Conservation (phyloP, 2,797 vertebrate genomes). For the Sarcoramphus papa region DNA sequence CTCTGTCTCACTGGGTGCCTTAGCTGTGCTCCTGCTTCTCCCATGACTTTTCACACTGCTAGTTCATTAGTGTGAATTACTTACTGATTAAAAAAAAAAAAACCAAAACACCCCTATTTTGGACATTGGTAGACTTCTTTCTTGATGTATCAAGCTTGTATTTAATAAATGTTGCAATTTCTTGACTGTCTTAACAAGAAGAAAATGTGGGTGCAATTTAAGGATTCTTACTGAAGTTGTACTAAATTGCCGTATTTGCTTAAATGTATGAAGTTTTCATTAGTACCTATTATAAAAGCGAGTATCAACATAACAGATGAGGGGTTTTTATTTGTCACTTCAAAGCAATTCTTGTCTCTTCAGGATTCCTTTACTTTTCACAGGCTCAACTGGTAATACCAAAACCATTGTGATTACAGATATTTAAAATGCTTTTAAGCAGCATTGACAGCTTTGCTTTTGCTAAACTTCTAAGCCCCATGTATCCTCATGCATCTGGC, state of each 20-base stretch:
- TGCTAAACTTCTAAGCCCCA: neutral
- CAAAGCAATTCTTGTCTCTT: neutral
- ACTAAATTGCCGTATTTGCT: neutral
- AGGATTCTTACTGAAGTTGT: neutral
- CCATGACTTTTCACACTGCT: neutral
- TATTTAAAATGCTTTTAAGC: neutral
- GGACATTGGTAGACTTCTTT: neutral
- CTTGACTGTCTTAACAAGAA: neutral
- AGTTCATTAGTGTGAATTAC: neutral
- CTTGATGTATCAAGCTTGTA: fast-evolving
- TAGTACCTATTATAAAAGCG: neutral
- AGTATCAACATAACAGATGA: fast-evolving
- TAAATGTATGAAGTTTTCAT: neutral
- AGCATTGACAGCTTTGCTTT: neutral
- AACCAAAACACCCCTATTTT: fast-evolving
- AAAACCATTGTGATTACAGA: neutral
- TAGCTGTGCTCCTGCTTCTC: neutral
- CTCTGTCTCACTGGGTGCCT: neutral
- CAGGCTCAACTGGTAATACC: neutral
- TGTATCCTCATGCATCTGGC: neutral
- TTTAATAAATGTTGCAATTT: neutral
- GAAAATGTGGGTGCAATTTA: neutral
- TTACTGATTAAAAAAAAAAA: neutral
- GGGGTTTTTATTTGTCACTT: neutral
- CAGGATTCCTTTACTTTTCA: neutral